Base-by-base conservation (phyloP, 2,888 invertebrate genomes). In the Labia minor region DNA sequence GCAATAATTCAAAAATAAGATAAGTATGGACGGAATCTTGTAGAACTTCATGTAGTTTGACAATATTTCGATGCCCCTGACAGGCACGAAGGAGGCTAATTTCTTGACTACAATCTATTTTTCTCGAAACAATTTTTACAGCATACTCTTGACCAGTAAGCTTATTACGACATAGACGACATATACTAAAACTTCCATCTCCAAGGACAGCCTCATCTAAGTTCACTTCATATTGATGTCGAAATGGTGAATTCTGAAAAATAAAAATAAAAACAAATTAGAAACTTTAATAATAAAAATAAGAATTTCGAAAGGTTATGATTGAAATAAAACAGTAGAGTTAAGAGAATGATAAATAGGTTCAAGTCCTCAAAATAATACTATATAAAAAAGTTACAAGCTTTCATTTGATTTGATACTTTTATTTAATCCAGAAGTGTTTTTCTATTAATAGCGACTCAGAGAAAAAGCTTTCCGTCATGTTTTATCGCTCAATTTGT, bases 161-260 rank as follows among this genome's bases (percentile, higher is more conserved):
- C 69, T 86, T 83, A 73, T 91, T 85, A 4, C 85, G 81, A 75
- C 95, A 95, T 72, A 86, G 81, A 69, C 92, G 84, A 76, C 94
- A 94, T 0, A 94, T 86, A 0, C 93, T 92, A 76, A 89, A 95
- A 10, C 92, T 89, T 0, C 95, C 95, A 74, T 93, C 92, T 0
- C 95, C 95, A 0, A 95, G 79, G 16, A 88, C 82, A 0, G 85
- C 84, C 62, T 85, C 84, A 67, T 79, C 83, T 21, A 86, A 76
- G 74, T 89, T 86, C 6, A 95, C 78, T 67, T 88, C 88, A 78
- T 94, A 95, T 67, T 86, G 83, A 75, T 89, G 85, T 80, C 94
- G 94, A 80, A 95, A 95, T 19, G 86, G 83, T 0, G 93, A 94
- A 74, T 90, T 88, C 86, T 88, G 81, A 63, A 77, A 71, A 70